Evolutionary conservation across 1,140 invertebrate genomes (phyloP), one percentile per base, ranked within the genome.

Genomic region (Musca domestica): DNA sequence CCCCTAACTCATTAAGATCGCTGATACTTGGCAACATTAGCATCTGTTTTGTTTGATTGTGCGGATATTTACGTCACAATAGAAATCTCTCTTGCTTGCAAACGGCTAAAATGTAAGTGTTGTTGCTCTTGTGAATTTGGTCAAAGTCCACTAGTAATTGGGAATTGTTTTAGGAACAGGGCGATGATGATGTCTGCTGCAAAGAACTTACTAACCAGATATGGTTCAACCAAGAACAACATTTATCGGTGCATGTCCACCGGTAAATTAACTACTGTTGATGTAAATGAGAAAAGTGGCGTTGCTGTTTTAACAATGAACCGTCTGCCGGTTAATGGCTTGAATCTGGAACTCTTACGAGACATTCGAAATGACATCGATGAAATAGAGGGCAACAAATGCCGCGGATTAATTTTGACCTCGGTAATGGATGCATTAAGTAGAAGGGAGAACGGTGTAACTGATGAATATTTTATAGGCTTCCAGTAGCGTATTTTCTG

Each of bases 321-420:
- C 71, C 84, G 87, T 74, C 77, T 87, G 64, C 93, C 94, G 19
- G 93, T 95, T 0, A 96, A 96, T 81, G 88, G 90, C 69, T 84
- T 95, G 6, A 95, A 93, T 75, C 81, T 90, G 10, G 91, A 94
- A 66, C 81, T 94, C 17, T 74, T 93, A 9, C 82, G 84, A 68
- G 87, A 88, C 64, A 76, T 95, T 0, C 85, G 84, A 47, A 83
- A 85, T 70, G 82, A 88, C 1, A 79, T 95, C 12, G 86, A 88
- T 73, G 86, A 90, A 74, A 81, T 91, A 4, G 85, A 90, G 67
- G 87, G 87, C 66, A 90, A 90, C 70, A 88, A 88, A 70, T 87
- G 85, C 54, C 87, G 85, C 75, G 93, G 91, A 34, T 83, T 94
- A 71, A 91, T 95, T 72, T 81, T 96, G 46, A 94, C 92, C 61